Percentiles rank a stretch among this genome's conserved stretches.
Conservation (phyloP, 2,797 vertebrate genomes). For the Helicolenus hilgendorfi region DNA sequence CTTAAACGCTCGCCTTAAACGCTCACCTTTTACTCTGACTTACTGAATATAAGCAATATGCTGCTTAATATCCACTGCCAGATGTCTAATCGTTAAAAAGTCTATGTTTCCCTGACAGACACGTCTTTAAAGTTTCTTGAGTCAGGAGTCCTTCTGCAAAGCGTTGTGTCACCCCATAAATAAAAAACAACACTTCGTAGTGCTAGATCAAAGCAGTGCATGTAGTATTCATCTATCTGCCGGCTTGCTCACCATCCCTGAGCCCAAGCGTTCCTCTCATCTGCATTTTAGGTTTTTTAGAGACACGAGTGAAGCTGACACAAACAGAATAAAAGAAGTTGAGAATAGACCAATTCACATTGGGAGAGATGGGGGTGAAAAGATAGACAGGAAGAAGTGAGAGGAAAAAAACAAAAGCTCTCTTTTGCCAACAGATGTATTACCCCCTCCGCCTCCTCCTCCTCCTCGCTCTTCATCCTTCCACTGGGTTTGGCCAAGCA, state of each 20-base stretch:
- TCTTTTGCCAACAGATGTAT: constrained; percentile 5
- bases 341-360: constrained; percentile 11
- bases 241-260: constrained; percentile 10
- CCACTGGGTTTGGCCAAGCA: constrained; percentile 37
- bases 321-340: constrained; percentile 34
- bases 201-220: constrained; percentile 56
- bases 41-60: not conserved
- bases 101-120: constrained; percentile 21
- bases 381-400: constrained; percentile 21
- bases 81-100: constrained; percentile 29
- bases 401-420: constrained; percentile 13
- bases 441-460: constrained; percentile 1
- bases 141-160: constrained; percentile 29
- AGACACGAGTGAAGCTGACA: constrained; percentile 14
- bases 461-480: constrained; percentile 16
- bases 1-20: not conserved
- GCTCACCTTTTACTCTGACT: not conserved
- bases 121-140: constrained; percentile 10
- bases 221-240: constrained; percentile 47
- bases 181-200: constrained; percentile 45
- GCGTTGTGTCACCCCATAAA: constrained; percentile 37
- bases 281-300: constrained; percentile 48
- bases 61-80: constrained; percentile 2
- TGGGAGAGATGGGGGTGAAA: not conserved
- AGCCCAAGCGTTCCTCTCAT: constrained; percentile 28